These are phyloP conservation scores for Agelastica alni DNA, from an alignment of 2,888 invertebrate genomes.

Conservation along the genomic window DNA sequence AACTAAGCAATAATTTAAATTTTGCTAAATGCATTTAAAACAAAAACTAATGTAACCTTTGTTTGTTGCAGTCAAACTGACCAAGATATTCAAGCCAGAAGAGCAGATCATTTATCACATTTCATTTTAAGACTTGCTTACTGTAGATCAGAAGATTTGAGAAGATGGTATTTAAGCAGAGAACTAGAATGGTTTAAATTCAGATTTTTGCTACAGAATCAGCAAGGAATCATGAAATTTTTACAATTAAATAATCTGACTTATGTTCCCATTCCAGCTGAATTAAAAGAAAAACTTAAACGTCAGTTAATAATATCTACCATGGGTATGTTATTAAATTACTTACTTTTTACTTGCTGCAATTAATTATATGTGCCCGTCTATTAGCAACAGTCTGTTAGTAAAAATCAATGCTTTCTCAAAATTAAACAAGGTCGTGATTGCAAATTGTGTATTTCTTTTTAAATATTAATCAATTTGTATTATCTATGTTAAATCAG, in stretches of 20 bases:
- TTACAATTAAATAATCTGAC: conserved; percentile 68
- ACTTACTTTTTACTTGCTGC: too few species aligned
- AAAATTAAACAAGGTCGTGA: too few species aligned
- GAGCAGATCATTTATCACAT: conserved; percentile 88
- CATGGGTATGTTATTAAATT: conserved; percentile 50
- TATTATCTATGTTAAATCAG: too few species aligned
- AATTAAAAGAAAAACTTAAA: conserved; percentile 68
- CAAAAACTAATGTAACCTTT: too few species aligned
- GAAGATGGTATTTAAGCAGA: conserved; percentile 84
- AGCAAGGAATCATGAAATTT: conserved; percentile 68
- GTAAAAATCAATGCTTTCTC: too few species aligned
- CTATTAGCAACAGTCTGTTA: too few species aligned
- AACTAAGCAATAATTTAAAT: too few species aligned
- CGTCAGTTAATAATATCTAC: conserved; percentile 67
- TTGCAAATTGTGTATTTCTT: too few species aligned
- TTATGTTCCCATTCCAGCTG: conserved; percentile 68
- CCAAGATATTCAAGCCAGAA: conserved; percentile 67
- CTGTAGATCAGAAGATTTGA: conserved; percentile 82
- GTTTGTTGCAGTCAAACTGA: conserved; percentile 63
- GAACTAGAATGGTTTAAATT: conserved; percentile 90
- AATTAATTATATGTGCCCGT: too few species aligned
- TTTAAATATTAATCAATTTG: too few species aligned
- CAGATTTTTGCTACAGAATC: conserved; percentile 68
- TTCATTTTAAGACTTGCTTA: conserved; percentile 90
- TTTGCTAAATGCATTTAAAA: too few species aligned